phyloP scores from a whole-genome alignment of 2,888 invertebrate species.

The Rhagium mordax region DNA sequence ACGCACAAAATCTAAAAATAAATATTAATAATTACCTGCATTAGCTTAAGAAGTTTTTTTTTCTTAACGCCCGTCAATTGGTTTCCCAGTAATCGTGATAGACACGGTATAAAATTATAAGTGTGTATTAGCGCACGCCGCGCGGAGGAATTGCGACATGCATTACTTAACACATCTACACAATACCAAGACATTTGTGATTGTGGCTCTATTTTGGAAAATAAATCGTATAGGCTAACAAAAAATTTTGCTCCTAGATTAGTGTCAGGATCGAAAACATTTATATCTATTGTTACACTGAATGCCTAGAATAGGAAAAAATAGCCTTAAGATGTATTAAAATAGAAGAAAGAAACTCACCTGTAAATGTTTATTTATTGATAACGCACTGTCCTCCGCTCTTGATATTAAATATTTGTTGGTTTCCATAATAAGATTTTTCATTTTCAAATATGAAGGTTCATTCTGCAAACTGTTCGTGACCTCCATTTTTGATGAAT shows the following conservation, averaged over 20 bases:
- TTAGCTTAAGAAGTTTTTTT: constrained; percentile 75
- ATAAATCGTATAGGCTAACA: constrained; percentile 77
- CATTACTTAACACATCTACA: constrained; percentile 77
- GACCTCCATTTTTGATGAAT: background rate
- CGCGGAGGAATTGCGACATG: constrained; percentile 76
- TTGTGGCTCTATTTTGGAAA: constrained; percentile 73
- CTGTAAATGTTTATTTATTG: constrained; percentile 58
- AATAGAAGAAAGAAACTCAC: constrained; percentile 41
- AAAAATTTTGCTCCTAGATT: constrained; percentile 79
- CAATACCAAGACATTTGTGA: constrained; percentile 78
- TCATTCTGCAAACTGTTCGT: constrained; percentile 17
- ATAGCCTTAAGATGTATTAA: background rate
- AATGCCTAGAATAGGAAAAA: constrained; percentile 77
- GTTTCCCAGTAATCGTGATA: constrained; percentile 76
- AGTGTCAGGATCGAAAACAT: constrained; percentile 79
- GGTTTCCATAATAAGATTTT: constrained; percentile 47
- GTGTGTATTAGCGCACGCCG: constrained; percentile 78
- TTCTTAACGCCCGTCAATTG: constrained; percentile 77
- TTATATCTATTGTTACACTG: constrained; percentile 76
- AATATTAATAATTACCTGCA: constrained; percentile 78
- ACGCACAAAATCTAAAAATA: too few relatives aligned
- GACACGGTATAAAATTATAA: constrained; percentile 80
- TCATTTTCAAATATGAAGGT: constrained; percentile 46
- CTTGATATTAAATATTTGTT: constrained; percentile 53
- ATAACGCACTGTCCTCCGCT: constrained; percentile 50